Base-by-base conservation (phyloP, 1,140 invertebrate species). In the Musca domestica region DNA sequence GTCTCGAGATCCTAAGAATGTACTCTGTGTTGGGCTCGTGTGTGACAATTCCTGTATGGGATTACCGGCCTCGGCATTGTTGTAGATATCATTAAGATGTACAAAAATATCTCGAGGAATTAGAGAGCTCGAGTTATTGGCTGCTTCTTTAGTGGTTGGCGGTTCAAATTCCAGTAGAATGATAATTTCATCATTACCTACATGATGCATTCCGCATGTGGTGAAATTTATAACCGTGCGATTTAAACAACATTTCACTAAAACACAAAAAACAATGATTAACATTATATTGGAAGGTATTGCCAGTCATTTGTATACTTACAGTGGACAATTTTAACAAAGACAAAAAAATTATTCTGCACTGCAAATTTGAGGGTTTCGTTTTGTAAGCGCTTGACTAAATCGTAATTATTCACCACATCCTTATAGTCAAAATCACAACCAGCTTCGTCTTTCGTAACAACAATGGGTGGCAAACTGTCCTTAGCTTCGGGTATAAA, bases 101-200 rank as follows among this genome's bases (percentile, higher is more conserved):
- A 87, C 82, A 73, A 95, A 92, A 47, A 95, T 84, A 80, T 95
- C 93, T 71, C 87, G 87, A 1, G 93, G 93, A 68, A 92, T 84
- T 22, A 81, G 80, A 12, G n/a, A 17, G 3, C 27, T 23, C 2
- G 83, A 85, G 74, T 93, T 91, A 65, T 89, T 86, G 12, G 52
- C 9, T 3, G 19, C 34, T 2, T 52, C 34, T 27, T 63, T 68
- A 3, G 17, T 20, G 10, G n/a, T 25, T 17, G 65, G 74, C 0
- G 89, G 86, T 10, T 89, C 77, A n/a, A 85, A 86, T 81, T 95
- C 92, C 10, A 96, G 81, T 30, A 95, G 74, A 69, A 95, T 87
- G 65, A 95, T 87, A 19, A 95, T 83, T 84, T 96, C 94, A 80
- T 95, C 93, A 77, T 95, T 93, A 15, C 92, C 92, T 25, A 95